phyloP scores from a whole-genome alignment of 2,888 invertebrate genomes.

The Slavum lentiscoides region DNA sequence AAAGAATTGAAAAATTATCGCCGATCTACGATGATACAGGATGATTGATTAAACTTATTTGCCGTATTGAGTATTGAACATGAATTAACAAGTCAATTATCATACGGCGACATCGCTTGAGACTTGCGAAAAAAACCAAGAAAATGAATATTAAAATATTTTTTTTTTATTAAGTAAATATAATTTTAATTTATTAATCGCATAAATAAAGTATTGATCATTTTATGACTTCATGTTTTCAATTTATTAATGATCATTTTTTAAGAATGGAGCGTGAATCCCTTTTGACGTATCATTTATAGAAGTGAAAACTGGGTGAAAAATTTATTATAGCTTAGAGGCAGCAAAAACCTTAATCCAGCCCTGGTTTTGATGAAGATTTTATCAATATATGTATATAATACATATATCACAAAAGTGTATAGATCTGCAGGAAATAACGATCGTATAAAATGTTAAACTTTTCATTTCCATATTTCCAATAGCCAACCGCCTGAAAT shows the following conservation, averaged over 20 bases:
- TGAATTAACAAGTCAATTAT: slow-evolving; percentile 1
- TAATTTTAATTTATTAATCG: slow-evolving; percentile 14
- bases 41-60: slow-evolving; percentile 22
- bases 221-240: neutral
- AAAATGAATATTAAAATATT: neutral
- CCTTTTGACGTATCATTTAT: neutral
- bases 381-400: too few species aligned
- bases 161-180: neutral
- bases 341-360: neutral
- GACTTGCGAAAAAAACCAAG: slow-evolving; percentile 26
- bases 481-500: too few species aligned
- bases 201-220: neutral
- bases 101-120: neutral
- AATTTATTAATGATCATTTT: neutral
- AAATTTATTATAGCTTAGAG: neutral
- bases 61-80: neutral
- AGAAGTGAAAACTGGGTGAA: neutral
- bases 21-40: slow-evolving; percentile 31
- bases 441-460: too few species aligned
- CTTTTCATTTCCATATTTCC: too few species aligned
- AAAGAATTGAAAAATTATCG: slow-evolving; percentile 31
- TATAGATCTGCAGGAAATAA: too few species aligned
- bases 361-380: neutral
- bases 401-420: too few species aligned
- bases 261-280: neutral